These are phyloP conservation scores for Campoletis sonorensis DNA, from an alignment of 1,140 invertebrate species.

Conservation along the genomic window DNA sequence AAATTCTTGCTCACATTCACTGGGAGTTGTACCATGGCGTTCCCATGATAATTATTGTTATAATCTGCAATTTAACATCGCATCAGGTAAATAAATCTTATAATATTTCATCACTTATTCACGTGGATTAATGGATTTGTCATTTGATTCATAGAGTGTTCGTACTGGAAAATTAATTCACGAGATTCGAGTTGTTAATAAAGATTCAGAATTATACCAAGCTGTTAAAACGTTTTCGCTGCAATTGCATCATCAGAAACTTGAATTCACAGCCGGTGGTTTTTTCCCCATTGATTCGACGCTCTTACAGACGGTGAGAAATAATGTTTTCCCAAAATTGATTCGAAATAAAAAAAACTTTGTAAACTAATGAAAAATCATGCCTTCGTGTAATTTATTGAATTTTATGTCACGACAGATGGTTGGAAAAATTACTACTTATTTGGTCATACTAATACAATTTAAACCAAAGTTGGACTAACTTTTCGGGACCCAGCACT, in stretches of 20 bases:
- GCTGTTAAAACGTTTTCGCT: slow-evolving; percentile 42
- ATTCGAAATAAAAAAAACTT: too few relatives aligned
- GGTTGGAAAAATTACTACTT: slow-evolving; percentile 41
- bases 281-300: slow-evolving; percentile 42
- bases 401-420: slow-evolving; percentile 15
- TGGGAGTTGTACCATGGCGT: slow-evolving; percentile 36
- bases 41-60: slow-evolving; percentile 38
- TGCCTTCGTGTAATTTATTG: neutral
- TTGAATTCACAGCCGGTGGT: slow-evolving; percentile 44
- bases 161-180: slow-evolving; percentile 44
- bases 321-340: neutral
- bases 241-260: slow-evolving; percentile 48
- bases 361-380: neutral
- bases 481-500: neutral
- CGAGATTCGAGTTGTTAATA: slow-evolving; percentile 40
- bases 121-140: too few relatives aligned
- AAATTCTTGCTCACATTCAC: slow-evolving; percentile 26
- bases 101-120: neutral
- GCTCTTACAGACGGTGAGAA: slow-evolving; percentile 41
- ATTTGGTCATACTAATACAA: slow-evolving; percentile 46
- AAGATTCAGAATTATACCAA: slow-evolving; percentile 33
- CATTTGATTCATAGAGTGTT: slow-evolving; percentile 9
- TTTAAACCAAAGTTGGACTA: slow-evolving; percentile 39
- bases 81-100: slow-evolving; percentile 33
- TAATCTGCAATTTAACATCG: slow-evolving; percentile 44